Conservation (phyloP, 2,797 vertebrate species). For the Lindbergichthys nudifrons region DNA sequence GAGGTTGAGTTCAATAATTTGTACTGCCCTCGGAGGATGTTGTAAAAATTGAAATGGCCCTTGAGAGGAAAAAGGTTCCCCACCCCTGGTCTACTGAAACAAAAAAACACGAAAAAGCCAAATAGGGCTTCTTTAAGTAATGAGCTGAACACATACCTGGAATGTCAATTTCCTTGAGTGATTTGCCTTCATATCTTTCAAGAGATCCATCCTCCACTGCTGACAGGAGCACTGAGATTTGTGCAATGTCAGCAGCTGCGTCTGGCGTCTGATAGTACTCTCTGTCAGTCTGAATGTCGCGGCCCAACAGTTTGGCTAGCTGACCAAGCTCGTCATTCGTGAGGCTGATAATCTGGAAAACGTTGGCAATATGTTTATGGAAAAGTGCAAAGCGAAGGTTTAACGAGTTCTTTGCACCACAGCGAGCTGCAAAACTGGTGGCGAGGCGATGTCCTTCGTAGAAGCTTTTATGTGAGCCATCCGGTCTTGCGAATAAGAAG, state of each 20-base stretch:
- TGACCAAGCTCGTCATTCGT: conserved; percentile 34
- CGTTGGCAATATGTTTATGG: conserved; percentile 33
- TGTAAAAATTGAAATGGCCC: too few relatives aligned
- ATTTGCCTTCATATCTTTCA: conserved; percentile 50
- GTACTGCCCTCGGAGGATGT: too few relatives aligned
- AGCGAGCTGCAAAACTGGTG: neutral
- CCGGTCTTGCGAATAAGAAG: conserved; percentile 60
- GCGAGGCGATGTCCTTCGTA: neutral
- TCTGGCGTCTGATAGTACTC: conserved; percentile 62
- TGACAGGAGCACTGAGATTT: conserved; percentile 53
- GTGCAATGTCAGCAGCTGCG: conserved; percentile 59
- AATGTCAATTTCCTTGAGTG: conserved; percentile 60
- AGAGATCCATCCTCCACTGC: conserved; percentile 49
- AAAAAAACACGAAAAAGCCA: neutral
- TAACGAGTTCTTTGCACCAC: conserved; percentile 18
- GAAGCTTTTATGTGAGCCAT: fast-evolving
- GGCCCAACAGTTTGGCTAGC: conserved; percentile 42
- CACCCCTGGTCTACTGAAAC: neutral
- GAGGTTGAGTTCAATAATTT: too few relatives aligned
- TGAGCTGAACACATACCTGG: conserved; percentile 44
- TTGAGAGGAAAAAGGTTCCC: too few relatives aligned
- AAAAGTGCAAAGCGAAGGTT: conserved; percentile 36
- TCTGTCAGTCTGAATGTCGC: conserved; percentile 44
- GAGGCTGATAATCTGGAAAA: conserved; percentile 68
- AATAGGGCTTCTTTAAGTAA: too few relatives aligned